phyloP scores from a whole-genome alignment of 2,888 invertebrate species.

The Lasioglossum figueresi region DNA sequence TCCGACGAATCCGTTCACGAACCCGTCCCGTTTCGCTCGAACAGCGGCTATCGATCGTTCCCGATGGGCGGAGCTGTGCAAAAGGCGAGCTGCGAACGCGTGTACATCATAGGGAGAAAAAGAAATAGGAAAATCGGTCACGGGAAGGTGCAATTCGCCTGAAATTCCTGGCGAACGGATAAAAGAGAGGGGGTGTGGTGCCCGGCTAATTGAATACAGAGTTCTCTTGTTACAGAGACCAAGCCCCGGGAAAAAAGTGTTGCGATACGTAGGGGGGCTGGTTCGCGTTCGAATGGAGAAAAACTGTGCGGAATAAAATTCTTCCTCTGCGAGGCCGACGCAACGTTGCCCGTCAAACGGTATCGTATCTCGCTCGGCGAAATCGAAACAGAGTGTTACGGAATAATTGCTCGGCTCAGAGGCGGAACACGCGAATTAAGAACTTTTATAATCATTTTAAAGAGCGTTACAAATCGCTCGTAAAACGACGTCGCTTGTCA shows the following conservation, averaged over 20 bases:
- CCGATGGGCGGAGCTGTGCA: constrained; percentile 21
- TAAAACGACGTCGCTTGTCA: not conserved
- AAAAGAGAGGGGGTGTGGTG: not conserved
- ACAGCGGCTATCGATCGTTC: constrained; percentile 35
- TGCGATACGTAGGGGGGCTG: not conserved
- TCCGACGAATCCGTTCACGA: constrained; percentile 6
- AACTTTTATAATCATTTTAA: not conserved
- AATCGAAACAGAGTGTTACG: not conserved
- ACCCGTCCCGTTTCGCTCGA: constrained; percentile 10
- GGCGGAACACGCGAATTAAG: not conserved
- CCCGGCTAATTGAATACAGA: constrained; percentile 5
- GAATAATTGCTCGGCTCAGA: not conserved
- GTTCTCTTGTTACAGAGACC: constrained; percentile 12
- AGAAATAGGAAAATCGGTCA: constrained; percentile 9
- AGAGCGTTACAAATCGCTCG: not conserved
- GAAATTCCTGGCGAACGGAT: constrained; percentile 5
- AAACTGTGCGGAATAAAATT: constrained; percentile 14
- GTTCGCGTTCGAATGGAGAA: not conserved
- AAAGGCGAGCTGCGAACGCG: constrained; percentile 9
- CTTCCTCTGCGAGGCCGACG: not conserved
- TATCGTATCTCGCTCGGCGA: constrained; percentile 5
- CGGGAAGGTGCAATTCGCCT: constrained; percentile 5
- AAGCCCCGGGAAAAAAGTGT: not conserved
- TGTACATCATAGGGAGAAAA: not conserved
- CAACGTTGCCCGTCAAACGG: not conserved